phyloP scores from a whole-genome alignment of 1,140 invertebrate species.

The Aphidius gifuensis region DNA sequence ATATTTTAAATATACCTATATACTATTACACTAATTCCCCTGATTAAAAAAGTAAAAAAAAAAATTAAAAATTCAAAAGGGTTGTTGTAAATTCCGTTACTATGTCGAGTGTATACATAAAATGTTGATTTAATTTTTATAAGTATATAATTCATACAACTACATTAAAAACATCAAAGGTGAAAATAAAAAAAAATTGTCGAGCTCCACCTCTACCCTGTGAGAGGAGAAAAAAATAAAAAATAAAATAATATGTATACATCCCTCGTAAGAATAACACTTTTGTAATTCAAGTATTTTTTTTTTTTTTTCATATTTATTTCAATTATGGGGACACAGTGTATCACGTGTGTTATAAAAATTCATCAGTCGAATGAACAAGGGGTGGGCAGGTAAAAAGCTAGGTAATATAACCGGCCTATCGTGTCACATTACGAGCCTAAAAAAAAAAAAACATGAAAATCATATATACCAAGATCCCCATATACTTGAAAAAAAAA shows the following conservation, averaged over 20 bases:
- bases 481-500: too few species aligned
- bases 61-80: not conserved
- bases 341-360: not conserved
- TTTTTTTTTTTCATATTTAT: not conserved
- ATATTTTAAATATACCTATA: too few species aligned
- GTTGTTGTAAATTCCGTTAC: not conserved
- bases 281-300: slow-evolving; percentile 28
- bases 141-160: not conserved
- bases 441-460: not conserved
- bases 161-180: not conserved
- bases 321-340: slow-evolving; percentile 10
- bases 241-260: too few species aligned
- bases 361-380: too few species aligned
- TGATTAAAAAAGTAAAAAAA: not conserved
- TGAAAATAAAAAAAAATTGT: slow-evolving; percentile 7
- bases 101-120: not conserved
- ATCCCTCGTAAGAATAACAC: slow-evolving; percentile 32
- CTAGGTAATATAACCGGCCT: slow-evolving; percentile 33
- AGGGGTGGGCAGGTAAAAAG: slow-evolving; percentile 18
- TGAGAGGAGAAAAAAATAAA: not conserved
- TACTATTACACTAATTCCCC: not conserved
- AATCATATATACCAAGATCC: not conserved
- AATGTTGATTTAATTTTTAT: not conserved
- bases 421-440: slow-evolving; percentile 35
- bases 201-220: slow-evolving; percentile 22